These are phyloP conservation scores for Mystacides longicornis DNA, from an alignment of 2,888 invertebrate species.

Conservation along the genomic window DNA sequence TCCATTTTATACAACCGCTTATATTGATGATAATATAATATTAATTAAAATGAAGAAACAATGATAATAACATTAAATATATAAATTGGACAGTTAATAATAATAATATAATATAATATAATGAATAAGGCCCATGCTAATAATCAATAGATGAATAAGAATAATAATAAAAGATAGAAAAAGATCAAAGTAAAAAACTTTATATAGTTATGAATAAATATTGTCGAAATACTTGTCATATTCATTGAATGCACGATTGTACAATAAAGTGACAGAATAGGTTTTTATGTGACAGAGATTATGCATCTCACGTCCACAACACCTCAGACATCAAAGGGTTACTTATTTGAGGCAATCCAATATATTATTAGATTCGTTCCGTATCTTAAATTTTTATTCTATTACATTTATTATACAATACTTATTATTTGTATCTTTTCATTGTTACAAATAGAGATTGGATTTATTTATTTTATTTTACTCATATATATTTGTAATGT, in stretches of 20 bases:
- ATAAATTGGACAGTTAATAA: constrained; percentile 41
- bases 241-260: not conserved
- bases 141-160: constrained; percentile 36
- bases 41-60: not conserved
- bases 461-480: not conserved
- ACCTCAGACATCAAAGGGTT: too few relatives aligned
- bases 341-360: too few relatives aligned
- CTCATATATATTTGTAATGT: too few relatives aligned
- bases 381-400: not conserved
- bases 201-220: constrained; percentile 32
- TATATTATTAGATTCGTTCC: too few relatives aligned
- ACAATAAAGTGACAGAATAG: not conserved
- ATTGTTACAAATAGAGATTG: not conserved
- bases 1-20: too few relatives aligned
- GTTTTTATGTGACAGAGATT: too few relatives aligned
- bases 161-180: constrained; percentile 23
- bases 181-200: constrained; percentile 29
- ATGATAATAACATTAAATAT: constrained; percentile 43
- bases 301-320: too few relatives aligned
- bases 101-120: constrained; percentile 50
- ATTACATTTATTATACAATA: not conserved
- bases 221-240: constrained; percentile 26
- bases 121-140: constrained; percentile 46
- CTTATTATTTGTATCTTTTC: not conserved
- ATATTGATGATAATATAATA: too few relatives aligned